Evolutionary conservation across 2,888 invertebrate species (phyloP).

Genomic region (Petrolisthes manimaculis): DNA sequence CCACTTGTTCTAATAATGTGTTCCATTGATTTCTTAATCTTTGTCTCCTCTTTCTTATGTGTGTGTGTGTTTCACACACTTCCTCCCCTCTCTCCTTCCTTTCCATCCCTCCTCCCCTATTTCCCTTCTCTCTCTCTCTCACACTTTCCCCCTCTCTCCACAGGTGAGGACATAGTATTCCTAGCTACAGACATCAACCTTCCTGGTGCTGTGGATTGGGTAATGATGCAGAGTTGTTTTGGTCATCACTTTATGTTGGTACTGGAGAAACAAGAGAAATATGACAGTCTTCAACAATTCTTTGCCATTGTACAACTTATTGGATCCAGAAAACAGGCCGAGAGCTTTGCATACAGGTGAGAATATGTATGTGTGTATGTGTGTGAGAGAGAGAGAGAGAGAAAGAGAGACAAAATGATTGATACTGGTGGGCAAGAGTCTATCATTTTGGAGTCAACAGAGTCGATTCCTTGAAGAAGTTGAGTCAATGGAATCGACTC

Average conservation of each 20-base stretch:
- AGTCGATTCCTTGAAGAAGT: too few relatives aligned
- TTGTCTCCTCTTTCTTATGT: too few relatives aligned
- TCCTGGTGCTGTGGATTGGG: slow-evolving; percentile 99
- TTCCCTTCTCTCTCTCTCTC: neutral
- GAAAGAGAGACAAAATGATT: too few relatives aligned
- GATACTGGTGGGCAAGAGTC: too few relatives aligned
- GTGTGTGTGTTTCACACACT: neutral
- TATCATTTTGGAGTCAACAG: too few relatives aligned
- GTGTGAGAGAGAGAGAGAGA: too few relatives aligned
- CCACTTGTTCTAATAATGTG: too few relatives aligned
- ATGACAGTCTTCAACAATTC: slow-evolving; percentile 95
- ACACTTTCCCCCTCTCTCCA: slow-evolving; percentile 8
- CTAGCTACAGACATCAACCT: slow-evolving; percentile 99
- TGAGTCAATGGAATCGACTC: too few relatives aligned
- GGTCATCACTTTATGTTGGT: slow-evolving; percentile 99
- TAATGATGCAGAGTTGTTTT: slow-evolving; percentile 99
- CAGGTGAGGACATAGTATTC: slow-evolving; percentile 98
- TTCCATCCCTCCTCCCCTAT: neutral
- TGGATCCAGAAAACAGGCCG: slow-evolving; percentile 98
- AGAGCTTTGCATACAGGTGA: slow-evolving; percentile 95
- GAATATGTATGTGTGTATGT: neutral
- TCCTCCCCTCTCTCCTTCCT: too few relatives aligned
- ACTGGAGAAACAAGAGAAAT: slow-evolving; percentile 97
- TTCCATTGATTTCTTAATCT: too few relatives aligned
- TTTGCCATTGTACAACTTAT: slow-evolving; percentile 99